Evolutionary conservation across 2,888 invertebrate genomes (phyloP).

Genomic region (Drosophila rellima): DNA sequence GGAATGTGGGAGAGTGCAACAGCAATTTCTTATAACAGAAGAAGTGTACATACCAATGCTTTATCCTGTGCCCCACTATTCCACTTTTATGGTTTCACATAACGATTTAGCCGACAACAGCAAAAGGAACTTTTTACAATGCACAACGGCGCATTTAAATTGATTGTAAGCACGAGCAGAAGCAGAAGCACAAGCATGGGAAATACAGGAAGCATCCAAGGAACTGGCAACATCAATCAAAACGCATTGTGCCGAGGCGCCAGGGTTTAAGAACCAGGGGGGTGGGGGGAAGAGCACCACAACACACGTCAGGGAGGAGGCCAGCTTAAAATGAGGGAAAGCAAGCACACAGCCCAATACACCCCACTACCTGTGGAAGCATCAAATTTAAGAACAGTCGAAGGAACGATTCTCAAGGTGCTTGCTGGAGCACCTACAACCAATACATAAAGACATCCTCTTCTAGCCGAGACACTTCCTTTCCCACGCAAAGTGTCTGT

Average conservation of each 20-base stretch:
- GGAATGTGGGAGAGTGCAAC: constrained; percentile 39
- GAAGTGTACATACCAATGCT: constrained; percentile 21
- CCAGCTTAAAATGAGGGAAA: constrained; percentile 13
- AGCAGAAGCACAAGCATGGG: constrained; percentile 25
- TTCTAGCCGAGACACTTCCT: constrained; percentile 51
- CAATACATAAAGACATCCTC: constrained; percentile 76
- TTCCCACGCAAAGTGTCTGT: neutral
- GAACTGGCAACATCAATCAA: constrained; percentile 70
- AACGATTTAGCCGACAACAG: constrained; percentile 67
- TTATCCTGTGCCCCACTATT: constrained; percentile 64
- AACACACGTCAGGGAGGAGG: constrained; percentile 16
- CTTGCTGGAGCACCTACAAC: constrained; percentile 32
- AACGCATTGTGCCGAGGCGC: constrained; percentile 64
- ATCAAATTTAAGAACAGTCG: constrained; percentile 71
- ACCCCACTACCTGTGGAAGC: constrained; percentile 68
- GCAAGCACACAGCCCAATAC: constrained; percentile 19
- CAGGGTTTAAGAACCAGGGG: constrained; percentile 47
- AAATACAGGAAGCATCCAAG: constrained; percentile 63
- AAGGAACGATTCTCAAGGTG: constrained; percentile 6
- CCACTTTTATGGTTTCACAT: constrained; percentile 70
- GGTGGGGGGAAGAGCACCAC: constrained; percentile 31
- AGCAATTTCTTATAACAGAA: constrained; percentile 13
- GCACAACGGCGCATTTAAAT: constrained; percentile 78
- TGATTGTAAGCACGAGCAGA: constrained; percentile 69
- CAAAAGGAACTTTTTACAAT: constrained; percentile 70